phyloP scores from a whole-genome alignment of 2,113 vertebrate species.

The Dinomys branickii region DNA sequence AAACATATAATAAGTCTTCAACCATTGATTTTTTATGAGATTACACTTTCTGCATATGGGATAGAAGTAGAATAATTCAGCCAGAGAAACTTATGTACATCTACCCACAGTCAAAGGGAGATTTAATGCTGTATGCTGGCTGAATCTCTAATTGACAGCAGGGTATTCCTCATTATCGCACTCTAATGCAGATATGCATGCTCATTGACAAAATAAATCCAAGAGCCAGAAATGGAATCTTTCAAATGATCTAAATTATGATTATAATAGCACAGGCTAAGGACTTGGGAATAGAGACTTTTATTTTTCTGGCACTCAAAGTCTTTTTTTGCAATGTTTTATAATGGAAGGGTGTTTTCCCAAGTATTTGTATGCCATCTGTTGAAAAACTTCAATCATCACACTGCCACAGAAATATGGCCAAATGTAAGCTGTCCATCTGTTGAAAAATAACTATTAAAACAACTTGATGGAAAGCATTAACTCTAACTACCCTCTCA shows the following conservation, averaged over 20 bases:
- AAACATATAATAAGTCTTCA: background rate
- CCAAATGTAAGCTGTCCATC: slow-evolving; percentile 69
- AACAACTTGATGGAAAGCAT: slow-evolving; percentile 63
- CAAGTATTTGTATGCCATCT: slow-evolving; percentile 64
- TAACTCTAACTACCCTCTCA: slow-evolving; percentile 60
- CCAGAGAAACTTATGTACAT: background rate
- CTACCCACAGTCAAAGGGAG: background rate
- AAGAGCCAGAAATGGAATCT: slow-evolving; percentile 58
- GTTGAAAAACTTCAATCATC: slow-evolving; percentile 66
- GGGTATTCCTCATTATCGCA: background rate
- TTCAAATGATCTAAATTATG: slow-evolving; percentile 58
- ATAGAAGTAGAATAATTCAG: background rate
- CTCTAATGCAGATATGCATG: background rate
- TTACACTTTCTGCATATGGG: background rate
- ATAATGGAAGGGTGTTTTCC: slow-evolving; percentile 67
- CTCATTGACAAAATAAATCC: slow-evolving; percentile 59
- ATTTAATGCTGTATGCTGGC: background rate
- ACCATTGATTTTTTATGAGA: background rate
- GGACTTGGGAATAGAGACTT: background rate
- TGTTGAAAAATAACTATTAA: slow-evolving; percentile 71
- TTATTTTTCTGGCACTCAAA: slow-evolving; percentile 43
- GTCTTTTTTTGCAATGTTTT: slow-evolving; percentile 49
- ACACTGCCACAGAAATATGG: slow-evolving; percentile 56
- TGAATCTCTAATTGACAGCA: background rate
- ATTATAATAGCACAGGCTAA: slow-evolving; percentile 45